Base-by-base conservation (phyloP, 2,888 invertebrate genomes). In the Tachina lurida region DNA sequence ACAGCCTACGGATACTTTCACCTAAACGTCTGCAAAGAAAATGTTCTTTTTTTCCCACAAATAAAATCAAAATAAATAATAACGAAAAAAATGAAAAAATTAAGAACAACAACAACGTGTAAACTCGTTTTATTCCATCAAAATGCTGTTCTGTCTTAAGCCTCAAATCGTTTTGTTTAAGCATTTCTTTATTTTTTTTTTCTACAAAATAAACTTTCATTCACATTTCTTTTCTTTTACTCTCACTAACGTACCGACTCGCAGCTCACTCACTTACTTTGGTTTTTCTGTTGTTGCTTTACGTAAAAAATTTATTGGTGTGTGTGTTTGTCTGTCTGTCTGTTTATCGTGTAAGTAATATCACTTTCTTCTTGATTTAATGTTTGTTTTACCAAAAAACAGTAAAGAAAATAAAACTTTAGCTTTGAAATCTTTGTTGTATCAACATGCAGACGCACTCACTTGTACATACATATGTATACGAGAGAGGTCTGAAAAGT, bases 341-440 rank as follows among this genome's bases (percentile, higher is more conserved):
- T 70, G 87, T 88, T 87, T 90, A 82, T 56, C 63, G 71, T 80
- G 84, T 74, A 81, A 70, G 70, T 65, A 78, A 82, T 85, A 85
- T 85, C 85, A 85, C 85, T 85, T 85, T 85, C 85, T 85, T 82
- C 82, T 68, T 80, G 77, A 84, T 79, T 79, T 73, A 73, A 73
- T 73, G 77, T 78, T 84, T 67, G 31, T 71, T 65, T 80, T 76
- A 54, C 63, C 56, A 77, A 77, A 45, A 31, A 86, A 67, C 62
- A 47, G 73, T 45, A 63, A 76, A 60, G 39, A 58, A 76, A 71
- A 68, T 43, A 73, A 73, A 81, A 62, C 73, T 47, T 31, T 19
- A 41, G 49, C 79, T 74, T 41, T 17, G 45, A 54, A 60, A 67
- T 73, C 39, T 63, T 49, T 70, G 19, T 10, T 41, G 63, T 45